phyloP scores from a whole-genome alignment of 2,797 vertebrate genomes.

The Gadopsis marmoratus region DNA sequence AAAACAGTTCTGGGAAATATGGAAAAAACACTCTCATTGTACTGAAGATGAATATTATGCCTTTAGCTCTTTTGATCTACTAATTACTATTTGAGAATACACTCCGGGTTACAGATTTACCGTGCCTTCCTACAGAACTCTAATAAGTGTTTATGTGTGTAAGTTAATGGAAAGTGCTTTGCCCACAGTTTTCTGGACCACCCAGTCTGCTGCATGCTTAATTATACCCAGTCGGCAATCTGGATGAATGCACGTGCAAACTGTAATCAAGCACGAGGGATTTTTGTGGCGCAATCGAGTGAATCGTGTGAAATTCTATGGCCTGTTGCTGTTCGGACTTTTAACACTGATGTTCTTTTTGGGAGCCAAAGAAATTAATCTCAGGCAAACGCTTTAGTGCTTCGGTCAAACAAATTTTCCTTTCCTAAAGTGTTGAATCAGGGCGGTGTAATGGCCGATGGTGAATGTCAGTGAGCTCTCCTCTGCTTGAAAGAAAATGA shows the following conservation, averaged over 20 bases:
- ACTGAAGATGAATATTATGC: constrained; percentile 4
- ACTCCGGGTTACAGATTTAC: constrained; percentile 43
- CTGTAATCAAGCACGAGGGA: constrained; percentile 50
- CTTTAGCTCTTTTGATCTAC: constrained; percentile 16
- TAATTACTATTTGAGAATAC: constrained; percentile 60
- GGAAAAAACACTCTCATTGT: neutral
- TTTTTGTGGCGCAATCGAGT: constrained; percentile 24
- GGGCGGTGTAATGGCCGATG: neutral
- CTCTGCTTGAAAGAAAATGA: constrained; percentile 17
- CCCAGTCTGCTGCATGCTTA: constrained; percentile 52
- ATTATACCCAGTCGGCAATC: constrained; percentile 12
- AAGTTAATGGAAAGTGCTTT: constrained; percentile 41
- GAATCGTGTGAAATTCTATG: constrained; percentile 29
- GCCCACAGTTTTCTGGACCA: constrained; percentile 53
- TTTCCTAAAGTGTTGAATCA: neutral
- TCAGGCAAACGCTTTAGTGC: constrained; percentile 47
- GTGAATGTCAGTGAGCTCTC: neutral
- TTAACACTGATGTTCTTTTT: constrained; percentile 7
- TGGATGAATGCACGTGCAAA: constrained; percentile 49
- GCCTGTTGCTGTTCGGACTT: constrained; percentile 9
- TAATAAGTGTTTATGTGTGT: constrained; percentile 63
- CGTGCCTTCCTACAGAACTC: constrained; percentile 64
- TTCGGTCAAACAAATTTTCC: constrained; percentile 7
- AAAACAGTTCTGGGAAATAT: neutral
- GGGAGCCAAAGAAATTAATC: constrained; percentile 63